phyloP scores from a whole-genome alignment of 2,797 vertebrate species.

The Austrolebias charrua region DNA sequence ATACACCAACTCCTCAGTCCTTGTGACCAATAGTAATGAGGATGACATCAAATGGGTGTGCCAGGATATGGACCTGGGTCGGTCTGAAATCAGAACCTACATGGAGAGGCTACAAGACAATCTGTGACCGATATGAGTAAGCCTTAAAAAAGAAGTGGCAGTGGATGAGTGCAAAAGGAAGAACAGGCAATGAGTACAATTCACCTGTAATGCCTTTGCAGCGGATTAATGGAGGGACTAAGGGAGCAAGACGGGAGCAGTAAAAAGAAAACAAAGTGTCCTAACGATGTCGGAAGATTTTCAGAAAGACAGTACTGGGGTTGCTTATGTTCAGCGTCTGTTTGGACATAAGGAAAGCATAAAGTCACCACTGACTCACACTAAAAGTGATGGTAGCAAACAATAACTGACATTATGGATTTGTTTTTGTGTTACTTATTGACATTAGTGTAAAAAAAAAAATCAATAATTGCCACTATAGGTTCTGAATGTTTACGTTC shows the following conservation, averaged over 20 bases:
- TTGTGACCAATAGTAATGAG: conserved; percentile 86
- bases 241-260: conserved; percentile 42
- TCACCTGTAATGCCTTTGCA: conserved; percentile 86
- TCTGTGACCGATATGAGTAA: conserved; percentile 82
- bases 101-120: conserved; percentile 98
- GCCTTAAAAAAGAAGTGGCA: conserved; percentile 44
- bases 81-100: conserved; percentile 94
- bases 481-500: conserved; percentile 55
- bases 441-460: conserved; percentile 50
- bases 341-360: conserved; percentile 27
- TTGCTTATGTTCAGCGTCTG: conserved; percentile 31
- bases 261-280: conserved; percentile 11
- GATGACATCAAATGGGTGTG: conserved; percentile 98
- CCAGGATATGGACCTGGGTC: conserved; percentile 93
- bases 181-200: conserved; percentile 70
- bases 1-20: conserved; percentile 66
- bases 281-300: conserved; percentile 17
- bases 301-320: conserved; percentile 13
- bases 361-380: conserved; percentile 45
- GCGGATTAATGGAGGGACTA: conserved; percentile 70
- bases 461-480: conserved; percentile 32
- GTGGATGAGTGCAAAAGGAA: conserved; percentile 43
- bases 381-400: conserved; percentile 64
- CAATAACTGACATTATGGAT: conserved; percentile 40
- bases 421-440: conserved; percentile 59